phyloP scores from a whole-genome alignment of 2,113 vertebrate species.

The Ceuthmochares aereus region DNA sequence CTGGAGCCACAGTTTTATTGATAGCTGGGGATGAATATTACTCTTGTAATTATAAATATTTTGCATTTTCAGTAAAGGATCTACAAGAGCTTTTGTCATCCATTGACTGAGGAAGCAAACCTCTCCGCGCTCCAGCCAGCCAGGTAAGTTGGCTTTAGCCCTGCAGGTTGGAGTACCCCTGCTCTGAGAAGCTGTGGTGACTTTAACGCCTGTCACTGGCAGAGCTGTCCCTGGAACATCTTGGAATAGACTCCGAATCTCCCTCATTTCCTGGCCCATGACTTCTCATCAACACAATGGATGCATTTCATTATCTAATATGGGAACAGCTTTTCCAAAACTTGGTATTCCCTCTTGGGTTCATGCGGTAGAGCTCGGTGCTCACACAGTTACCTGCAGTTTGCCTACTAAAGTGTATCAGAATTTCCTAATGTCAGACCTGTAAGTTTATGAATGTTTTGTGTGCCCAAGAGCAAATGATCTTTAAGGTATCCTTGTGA shows the following conservation, averaged over 20 bases:
- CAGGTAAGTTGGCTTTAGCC: not conserved
- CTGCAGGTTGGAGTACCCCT: not conserved
- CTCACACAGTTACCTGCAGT: not conserved
- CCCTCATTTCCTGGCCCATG: not conserved
- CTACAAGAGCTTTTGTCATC: not conserved
- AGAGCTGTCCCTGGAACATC: not conserved
- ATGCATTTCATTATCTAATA: not conserved
- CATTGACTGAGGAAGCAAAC: not conserved
- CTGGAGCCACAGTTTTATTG: not conserved
- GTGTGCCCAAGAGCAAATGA: not conserved
- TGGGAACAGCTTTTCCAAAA: not conserved
- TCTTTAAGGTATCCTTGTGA: not conserved
- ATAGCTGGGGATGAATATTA: not conserved
- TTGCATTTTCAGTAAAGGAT: constrained; percentile 47
- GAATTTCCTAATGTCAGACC: not conserved
- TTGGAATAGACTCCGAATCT: not conserved
- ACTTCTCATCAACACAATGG: not conserved
- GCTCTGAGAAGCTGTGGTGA: not conserved
- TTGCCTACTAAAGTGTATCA: not conserved
- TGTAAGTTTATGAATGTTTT: not conserved
- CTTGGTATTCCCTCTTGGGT: not conserved
- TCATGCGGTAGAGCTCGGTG: not conserved
- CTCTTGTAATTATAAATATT: constrained; percentile 36
- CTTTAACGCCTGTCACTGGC: not conserved
- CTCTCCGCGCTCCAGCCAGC: not conserved